Conservation (phyloP, 2,888 invertebrate species). For the Apotomis betuletana region DNA sequence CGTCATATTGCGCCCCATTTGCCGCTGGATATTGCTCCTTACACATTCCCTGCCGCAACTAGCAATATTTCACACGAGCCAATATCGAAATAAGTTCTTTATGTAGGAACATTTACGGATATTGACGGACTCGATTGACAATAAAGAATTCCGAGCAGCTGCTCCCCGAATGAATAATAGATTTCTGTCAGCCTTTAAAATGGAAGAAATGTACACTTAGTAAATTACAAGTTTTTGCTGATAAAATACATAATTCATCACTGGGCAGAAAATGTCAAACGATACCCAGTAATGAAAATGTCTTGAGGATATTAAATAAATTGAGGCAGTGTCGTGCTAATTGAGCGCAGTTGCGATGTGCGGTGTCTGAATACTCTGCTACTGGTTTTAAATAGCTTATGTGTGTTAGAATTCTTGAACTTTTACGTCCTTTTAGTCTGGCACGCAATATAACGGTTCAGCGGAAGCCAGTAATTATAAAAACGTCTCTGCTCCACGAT, state of each 20-base stretch:
- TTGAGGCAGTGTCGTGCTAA: constrained; percentile 16
- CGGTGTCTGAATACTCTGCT: constrained; percentile 8
- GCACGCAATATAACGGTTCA: constrained; percentile 1
- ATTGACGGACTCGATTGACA: constrained; percentile 34
- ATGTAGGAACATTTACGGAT: constrained; percentile 33
- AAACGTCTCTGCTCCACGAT: constrained; percentile 25
- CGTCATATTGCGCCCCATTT: constrained; percentile 67
- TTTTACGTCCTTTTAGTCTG: constrained; percentile 10
- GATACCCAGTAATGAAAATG: constrained; percentile 27
- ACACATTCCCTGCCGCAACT: constrained; percentile 50
- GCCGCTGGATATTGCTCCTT: constrained; percentile 48
- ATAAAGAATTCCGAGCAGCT: constrained; percentile 35
- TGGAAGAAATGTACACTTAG: constrained; percentile 27
- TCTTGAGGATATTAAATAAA: constrained; percentile 25
- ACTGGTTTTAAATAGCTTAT: constrained; percentile 4
- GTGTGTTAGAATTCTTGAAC: neutral
- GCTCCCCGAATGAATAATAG: constrained; percentile 35
- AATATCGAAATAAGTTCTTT: constrained; percentile 32
- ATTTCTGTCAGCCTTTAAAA: constrained; percentile 35
- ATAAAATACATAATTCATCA: constrained; percentile 31
- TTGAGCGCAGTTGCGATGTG: constrained; percentile 27
- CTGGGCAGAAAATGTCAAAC: constrained; percentile 24
- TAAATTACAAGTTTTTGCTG: constrained; percentile 33
- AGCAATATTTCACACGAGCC: constrained; percentile 37
- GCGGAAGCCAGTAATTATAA: constrained; percentile 29